Evolutionary conservation across 2,113 vertebrate genomes (phyloP).

Genomic region (Hoplias malabaricus): DNA sequence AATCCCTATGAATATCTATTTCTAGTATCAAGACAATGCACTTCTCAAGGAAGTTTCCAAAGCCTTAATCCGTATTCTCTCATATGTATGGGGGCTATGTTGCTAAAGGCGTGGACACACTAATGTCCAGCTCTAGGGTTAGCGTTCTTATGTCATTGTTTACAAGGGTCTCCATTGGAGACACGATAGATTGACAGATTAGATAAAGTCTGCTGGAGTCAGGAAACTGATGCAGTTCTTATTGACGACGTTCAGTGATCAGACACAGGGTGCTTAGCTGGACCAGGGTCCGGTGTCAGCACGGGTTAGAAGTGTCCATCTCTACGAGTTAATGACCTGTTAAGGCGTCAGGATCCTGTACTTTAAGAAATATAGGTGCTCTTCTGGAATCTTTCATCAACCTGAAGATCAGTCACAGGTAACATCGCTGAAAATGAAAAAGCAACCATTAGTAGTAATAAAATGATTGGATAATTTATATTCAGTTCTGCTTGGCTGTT

Average conservation of each 20-base stretch:
- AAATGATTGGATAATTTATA: too few relatives aligned
- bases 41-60: too few relatives aligned
- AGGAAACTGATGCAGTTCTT: background rate
- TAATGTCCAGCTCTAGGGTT: background rate
- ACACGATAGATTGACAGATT: background rate
- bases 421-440: background rate
- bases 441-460: too few relatives aligned
- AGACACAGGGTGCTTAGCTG: background rate
- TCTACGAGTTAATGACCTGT: too few relatives aligned
- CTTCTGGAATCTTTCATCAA: background rate
- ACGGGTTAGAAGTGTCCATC: too few relatives aligned
- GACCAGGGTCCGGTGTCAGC: background rate
- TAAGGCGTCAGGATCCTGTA: too few relatives aligned
- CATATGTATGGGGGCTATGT: background rate
- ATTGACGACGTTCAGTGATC: background rate
- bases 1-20: too few relatives aligned
- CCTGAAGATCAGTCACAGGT: background rate
- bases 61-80: too few relatives aligned
- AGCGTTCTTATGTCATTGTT: background rate
- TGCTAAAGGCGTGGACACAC: background rate
- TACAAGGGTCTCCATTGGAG: background rate
- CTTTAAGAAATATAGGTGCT: background rate
- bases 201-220: too few relatives aligned
- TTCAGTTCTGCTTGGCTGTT: too few relatives aligned
- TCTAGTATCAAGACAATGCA: too few relatives aligned